Conservation (phyloP, 2,888 invertebrate genomes). For the Pseudolycoriella hygida region DNA sequence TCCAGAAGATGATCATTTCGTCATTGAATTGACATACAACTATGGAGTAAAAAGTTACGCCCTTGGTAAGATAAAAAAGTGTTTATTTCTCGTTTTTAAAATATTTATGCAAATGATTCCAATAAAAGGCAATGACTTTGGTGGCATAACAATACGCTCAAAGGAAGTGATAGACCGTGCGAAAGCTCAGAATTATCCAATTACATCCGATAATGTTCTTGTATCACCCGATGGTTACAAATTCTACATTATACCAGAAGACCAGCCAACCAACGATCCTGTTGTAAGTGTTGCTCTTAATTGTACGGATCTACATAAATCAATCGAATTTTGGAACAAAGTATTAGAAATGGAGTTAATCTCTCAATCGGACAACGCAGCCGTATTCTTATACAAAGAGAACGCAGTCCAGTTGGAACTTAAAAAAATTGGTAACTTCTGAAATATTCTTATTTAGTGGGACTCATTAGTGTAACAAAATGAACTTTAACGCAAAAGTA, state of each 20-base stretch:
- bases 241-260: conserved; percentile 60
- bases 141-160: conserved; percentile 69
- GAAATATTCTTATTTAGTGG: no score
- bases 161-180: conserved; percentile 59
- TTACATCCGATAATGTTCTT: conserved; percentile 41
- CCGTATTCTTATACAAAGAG: conserved; percentile 50
- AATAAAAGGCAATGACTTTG: conserved; percentile 59
- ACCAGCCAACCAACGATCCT: conserved; percentile 56
- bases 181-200: conserved; percentile 50
- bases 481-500: no score
- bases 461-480: no score
- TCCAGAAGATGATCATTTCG: conserved; percentile 86
- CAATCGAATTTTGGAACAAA: conserved; percentile 71
- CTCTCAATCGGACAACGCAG: conserved; percentile 40
- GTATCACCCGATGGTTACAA: conserved; percentile 87
- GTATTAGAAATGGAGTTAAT: conserved; percentile 56
- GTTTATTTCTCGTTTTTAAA: not conserved
- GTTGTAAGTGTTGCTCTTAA: conserved; percentile 64
- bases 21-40: conserved; percentile 92
- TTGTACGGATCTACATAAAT: conserved; percentile 54
- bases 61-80: conserved; percentile 34
- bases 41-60: conserved; percentile 81
- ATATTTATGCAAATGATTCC: not conserved
- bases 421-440: conserved; percentile 10
- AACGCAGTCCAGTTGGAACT: conserved; percentile 65